Evolutionary conservation across 1,140 invertebrate species (phyloP), one percentile per base, ranked within the genome.

Genomic region (Trachelipus rathkii): DNA sequence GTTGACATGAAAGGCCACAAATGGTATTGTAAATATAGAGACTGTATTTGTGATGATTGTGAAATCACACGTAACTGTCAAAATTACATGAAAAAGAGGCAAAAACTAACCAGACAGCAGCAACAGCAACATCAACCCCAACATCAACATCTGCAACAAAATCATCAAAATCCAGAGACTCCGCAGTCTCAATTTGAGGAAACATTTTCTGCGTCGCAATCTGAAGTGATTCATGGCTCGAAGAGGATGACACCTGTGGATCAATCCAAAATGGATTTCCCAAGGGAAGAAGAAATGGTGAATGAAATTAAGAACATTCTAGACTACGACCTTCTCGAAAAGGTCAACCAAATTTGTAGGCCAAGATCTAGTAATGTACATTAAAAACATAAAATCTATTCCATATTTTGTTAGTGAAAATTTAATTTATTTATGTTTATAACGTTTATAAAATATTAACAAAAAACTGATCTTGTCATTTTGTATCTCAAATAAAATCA

Each of bases 1-100:
- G 77, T 75, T 10, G 72, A 74, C 23, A 71, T 81, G 1, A 81
- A 81, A 23, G 79, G 79, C 7, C 79, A 81, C 72, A 81, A 81
- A 67, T 81, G 77, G 75, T 76, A 76, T 77, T 81, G 79, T 46
- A 44, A 50, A 0, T 78, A 72, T 74, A 72, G 75, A 19, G 72
- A 76, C 0, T 77, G 78, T 45, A 46, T 24, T 11, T 81, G 79
- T 33, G 60, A 33, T 9, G 66, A 74, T 74, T 81, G 79, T 60
- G 77, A 74, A 9, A 78, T 81, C 60, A 81, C 79, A 9, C 72
- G 77, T 23, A 81, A 81, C 44, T 66, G 72, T 33, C 79, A 81
- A 53, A 69, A 69, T 45, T 78, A 76, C 13, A 77, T 78, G 74
- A 74, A 75, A 8, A 68, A 78, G 44, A 76, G 77, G 21, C 77